Conservation (phyloP, 2,888 invertebrate species). For the Temnothorax unifasciatus region DNA sequence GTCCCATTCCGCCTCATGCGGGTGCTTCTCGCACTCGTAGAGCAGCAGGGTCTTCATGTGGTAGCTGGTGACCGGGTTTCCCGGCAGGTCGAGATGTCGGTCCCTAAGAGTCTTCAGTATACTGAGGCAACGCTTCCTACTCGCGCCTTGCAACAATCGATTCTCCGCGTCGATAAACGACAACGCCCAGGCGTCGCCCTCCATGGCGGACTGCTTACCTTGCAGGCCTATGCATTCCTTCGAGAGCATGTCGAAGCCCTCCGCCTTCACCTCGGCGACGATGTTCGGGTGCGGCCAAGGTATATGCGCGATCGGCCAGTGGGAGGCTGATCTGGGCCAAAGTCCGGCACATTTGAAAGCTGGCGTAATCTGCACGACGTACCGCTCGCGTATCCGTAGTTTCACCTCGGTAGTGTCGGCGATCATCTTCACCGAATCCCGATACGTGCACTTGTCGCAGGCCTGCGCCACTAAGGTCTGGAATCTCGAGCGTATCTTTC, state of each 20-base stretch:
- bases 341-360: slow-evolving; percentile 97
- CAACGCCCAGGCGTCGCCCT: slow-evolving; percentile 98
- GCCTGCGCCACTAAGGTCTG: slow-evolving; percentile 96
- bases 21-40: slow-evolving; percentile 99
- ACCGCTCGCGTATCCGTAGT: slow-evolving; percentile 94
- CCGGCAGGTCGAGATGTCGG: slow-evolving; percentile 94
- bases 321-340: slow-evolving; percentile 97
- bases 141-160: slow-evolving; percentile 94
- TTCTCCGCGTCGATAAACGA: slow-evolving; percentile 97
- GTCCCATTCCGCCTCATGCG: slow-evolving; percentile 97
- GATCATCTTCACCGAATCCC: slow-evolving; percentile 97
- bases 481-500: slow-evolving; percentile 97
- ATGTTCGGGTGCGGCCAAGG: slow-evolving; percentile 97
- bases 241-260: slow-evolving; percentile 97
- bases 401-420: slow-evolving; percentile 97
- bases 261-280: slow-evolving; percentile 96
- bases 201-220: slow-evolving; percentile 95
- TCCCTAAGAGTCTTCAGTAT: slow-evolving; percentile 96
- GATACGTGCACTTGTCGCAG: slow-evolving; percentile 96
- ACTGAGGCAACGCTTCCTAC: slow-evolving; percentile 94
- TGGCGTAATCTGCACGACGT: slow-evolving; percentile 97
- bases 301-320: slow-evolving; percentile 96
- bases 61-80: slow-evolving; percentile 96
- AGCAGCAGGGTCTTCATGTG: slow-evolving; percentile 96
- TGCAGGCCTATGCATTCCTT: slow-evolving; percentile 94